Base-by-base conservation (phyloP, 2,888 invertebrate genomes). In the Biston stratarius region DNA sequence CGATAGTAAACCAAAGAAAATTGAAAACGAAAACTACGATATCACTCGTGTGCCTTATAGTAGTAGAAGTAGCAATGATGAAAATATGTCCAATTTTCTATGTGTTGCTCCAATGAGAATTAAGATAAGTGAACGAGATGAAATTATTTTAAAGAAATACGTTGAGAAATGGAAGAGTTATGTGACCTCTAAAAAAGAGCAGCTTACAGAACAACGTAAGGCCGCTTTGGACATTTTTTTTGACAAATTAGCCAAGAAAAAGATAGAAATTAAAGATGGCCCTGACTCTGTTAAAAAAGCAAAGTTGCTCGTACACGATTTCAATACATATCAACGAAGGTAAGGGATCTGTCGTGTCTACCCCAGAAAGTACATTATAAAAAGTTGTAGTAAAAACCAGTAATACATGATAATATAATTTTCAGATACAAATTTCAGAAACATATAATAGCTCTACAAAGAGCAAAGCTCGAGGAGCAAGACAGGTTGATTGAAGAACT, bases 401-500 rank as follows among this genome's bases (percentile, higher is more conserved):
- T 40, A n/a, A n/a, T n/a, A n/a, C n/a, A 9, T 10, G 40, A 40
- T 24, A 3, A 2, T 24, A 24, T 51, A 14, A 38, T 42, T 86
- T 86, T 68, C 72, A 95, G 96, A 76, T 95, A 95, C 69, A 95
- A 95, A 84, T 94, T 96, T 10, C 97, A 97, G 82, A 96, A 96
- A 81, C 95, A 95, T 73, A 96, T 97, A 51, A 97, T 97, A 67
- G 95, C 96, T 38, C 86, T 96, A 38, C 97, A 97, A 83, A 96
- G 95, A 81, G 88, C 94, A 1, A 96, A 96, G 87, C 83, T 97
- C 67, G 95, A 96, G 67, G 95, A 96, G 67, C 97, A 97, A 83
- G 96, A 95, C 74, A 95, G 95, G 77, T 81, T 96, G n/a, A 97
- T 97, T 65, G 95, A 96, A 82, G 96, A 96, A 79, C 86, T 97